Percentiles rank a stretch among this genome's conserved stretches.
phyloP scores from a whole-genome alignment of 2,888 invertebrate species.

The Poecilobothrus nobilitatus region DNA sequence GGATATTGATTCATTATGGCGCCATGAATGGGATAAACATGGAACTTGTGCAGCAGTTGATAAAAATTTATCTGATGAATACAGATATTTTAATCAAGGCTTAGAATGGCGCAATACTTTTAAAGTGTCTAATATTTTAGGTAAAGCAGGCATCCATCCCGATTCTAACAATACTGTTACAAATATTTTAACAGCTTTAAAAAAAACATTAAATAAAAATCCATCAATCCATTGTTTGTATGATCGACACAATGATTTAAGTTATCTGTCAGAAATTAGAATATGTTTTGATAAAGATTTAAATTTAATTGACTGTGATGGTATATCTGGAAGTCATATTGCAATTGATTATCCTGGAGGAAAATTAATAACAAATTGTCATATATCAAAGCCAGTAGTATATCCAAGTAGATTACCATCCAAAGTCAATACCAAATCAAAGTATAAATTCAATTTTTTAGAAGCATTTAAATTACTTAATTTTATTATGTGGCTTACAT shows the following conservation, averaged over 20 bases:
- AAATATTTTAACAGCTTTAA: constrained; percentile 49
- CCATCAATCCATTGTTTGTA: constrained; percentile 57
- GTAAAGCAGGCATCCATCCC: constrained; percentile 50
- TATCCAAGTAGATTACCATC: constrained; percentile 50
- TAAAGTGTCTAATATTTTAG: constrained; percentile 53
- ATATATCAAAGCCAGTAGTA: constrained; percentile 46
- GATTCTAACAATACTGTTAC: constrained; percentile 45
- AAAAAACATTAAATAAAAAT: constrained; percentile 48
- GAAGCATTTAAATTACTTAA: constrained; percentile 50
- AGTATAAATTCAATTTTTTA: constrained; percentile 44
- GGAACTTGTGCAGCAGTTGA: constrained; percentile 65
- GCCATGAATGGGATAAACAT: constrained; percentile 76
- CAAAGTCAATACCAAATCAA: constrained; percentile 26
- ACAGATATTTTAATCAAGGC: constrained; percentile 61
- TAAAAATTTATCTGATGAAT: constrained; percentile 50
- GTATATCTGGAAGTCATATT: constrained; percentile 39
- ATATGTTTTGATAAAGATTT: constrained; percentile 65
- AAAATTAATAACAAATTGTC: constrained; percentile 54
- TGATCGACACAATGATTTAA: constrained; percentile 50
- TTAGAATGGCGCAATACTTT: constrained; percentile 53
- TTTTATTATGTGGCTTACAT: constrained; percentile 55
- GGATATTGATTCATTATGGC: constrained; percentile 54
- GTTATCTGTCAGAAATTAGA: constrained; percentile 60
- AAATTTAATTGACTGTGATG: constrained; percentile 57
- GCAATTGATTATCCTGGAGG: constrained; percentile 35